Base-by-base conservation (phyloP, 2,888 invertebrate species). In the Tigriopus californicus region DNA sequence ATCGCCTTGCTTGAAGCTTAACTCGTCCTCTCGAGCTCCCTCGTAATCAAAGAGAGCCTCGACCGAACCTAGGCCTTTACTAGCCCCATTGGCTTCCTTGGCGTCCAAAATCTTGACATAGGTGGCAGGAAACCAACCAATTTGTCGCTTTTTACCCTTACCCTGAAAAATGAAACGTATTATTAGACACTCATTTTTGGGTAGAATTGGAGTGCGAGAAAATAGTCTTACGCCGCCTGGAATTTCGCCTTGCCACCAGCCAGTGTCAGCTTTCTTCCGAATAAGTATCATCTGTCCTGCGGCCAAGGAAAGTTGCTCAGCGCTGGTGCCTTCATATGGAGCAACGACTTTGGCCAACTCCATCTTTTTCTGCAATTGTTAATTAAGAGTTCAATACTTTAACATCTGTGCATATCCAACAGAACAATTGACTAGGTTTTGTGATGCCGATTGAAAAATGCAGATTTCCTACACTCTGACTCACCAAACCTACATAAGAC, bases 241-340 rank as follows among this genome's bases (percentile, higher is more conserved):
- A 48, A 95, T 73, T 72, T 98, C 97, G 1, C 98, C 98, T 74
- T 98, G 97, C 97, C 97, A 99, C 98, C 98, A 98, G 20, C 98
- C 98, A 53, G 88, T 87, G 66, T 88, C 85, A 0, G 91, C 90
- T 70, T 94, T 95, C 74, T 95, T 95, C 22, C 91, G 79, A n/a
- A 98, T 87, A 77, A 90, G 85, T 61, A 97, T 82, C 60, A 95
- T 75, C 67, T 97, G 95, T 0, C 95, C 97, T 61, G 88, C 82
- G 65, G 82, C 80, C 41, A 98, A 75, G 15, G 85, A 83, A 46
- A 98, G 75, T 70, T 98, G 98, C 67, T 97, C 97, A 0, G 82
- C 71, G 66, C 92, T 92, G 58, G 74, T 86, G 1, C 92, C 89
- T 63, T 87, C 83, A 69, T 92, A 97, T 5, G 84, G 83, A 1